These are phyloP conservation scores for Cyclina sinensis DNA, from an alignment of 1,140 invertebrate genomes.

Conservation along the genomic window DNA sequence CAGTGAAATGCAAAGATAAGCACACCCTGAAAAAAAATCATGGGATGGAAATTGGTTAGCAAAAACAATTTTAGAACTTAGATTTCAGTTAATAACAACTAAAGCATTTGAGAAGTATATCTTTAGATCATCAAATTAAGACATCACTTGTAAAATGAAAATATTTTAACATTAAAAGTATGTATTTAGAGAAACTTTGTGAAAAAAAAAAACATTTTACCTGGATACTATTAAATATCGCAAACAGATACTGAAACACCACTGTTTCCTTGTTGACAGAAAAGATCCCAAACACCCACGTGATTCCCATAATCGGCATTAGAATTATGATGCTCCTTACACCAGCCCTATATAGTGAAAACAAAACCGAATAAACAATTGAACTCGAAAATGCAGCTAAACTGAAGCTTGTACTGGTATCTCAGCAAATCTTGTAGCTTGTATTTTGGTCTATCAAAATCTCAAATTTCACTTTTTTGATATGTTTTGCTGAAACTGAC, in stretches of 20 bases:
- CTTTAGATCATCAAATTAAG: too few relatives aligned
- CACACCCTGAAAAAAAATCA: slow-evolving; percentile 74
- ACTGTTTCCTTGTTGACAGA: slow-evolving; percentile 77
- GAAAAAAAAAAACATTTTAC: slow-evolving; percentile 67
- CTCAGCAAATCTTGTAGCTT: neutral
- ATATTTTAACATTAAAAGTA: too few relatives aligned
- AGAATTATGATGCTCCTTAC: slow-evolving; percentile 74
- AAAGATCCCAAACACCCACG: slow-evolving; percentile 81
- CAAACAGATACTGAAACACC: slow-evolving; percentile 82
- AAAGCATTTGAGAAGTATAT: neutral
- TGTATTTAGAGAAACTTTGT: too few relatives aligned
- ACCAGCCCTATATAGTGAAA: slow-evolving; percentile 65
- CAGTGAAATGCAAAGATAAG: slow-evolving; percentile 77
- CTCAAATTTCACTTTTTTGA: too few relatives aligned
- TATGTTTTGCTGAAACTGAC: too few relatives aligned
- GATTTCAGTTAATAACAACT: neutral
- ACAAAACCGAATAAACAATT: too few relatives aligned
- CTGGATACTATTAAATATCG: slow-evolving; percentile 80
- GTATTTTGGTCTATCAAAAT: neutral
- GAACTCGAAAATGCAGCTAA: neutral
- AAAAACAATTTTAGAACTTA: neutral
- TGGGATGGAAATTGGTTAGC: neutral
- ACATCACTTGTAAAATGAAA: too few relatives aligned
- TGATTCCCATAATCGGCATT: slow-evolving; percentile 77
- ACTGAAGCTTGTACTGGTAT: too few relatives aligned